Percentiles rank a stretch among this genome's conserved stretches.
These are phyloP conservation scores for Ophion slaviceki DNA, from an alignment of 2,888 invertebrate species.

Conservation along the genomic window DNA sequence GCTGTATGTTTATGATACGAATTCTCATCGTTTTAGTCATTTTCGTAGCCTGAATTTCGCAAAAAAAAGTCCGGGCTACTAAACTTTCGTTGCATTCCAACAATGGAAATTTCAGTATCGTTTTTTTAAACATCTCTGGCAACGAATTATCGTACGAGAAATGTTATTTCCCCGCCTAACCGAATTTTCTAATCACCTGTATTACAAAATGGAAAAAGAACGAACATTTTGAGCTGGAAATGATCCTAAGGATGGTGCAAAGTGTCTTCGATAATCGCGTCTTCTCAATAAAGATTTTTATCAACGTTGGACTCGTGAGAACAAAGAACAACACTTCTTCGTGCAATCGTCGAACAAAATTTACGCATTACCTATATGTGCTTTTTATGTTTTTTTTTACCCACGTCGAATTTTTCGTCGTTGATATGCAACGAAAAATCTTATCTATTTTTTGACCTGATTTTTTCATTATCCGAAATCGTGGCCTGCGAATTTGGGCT, in stretches of 20 bases:
- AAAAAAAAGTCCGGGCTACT: too few relatives aligned
- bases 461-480: too few relatives aligned
- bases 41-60: too few relatives aligned
- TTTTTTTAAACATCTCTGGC: background rate
- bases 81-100: too few relatives aligned
- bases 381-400: too few relatives aligned
- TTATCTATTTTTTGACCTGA: too few relatives aligned
- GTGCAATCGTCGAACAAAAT: background rate
- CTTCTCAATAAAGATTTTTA: conserved; percentile 62
- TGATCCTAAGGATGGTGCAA: conserved; percentile 28
- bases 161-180: background rate
- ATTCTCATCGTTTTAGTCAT: too few relatives aligned
- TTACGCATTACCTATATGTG: background rate
- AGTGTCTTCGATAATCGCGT: conserved; percentile 59
- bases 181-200: background rate
- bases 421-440: too few relatives aligned
- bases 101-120: too few relatives aligned
- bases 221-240: background rate
- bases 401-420: too few relatives aligned
- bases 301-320: conserved; percentile 35
- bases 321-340: conserved; percentile 19
- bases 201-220: conserved; percentile 1
- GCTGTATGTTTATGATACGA: too few relatives aligned
- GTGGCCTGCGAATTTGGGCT: too few relatives aligned
- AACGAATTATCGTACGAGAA: background rate